Percentiles rank a stretch among this genome's conserved stretches.
These are phyloP conservation scores for Bubalus kerabau DNA, from an alignment of 2,113 vertebrate species.

Conservation along the genomic window DNA sequence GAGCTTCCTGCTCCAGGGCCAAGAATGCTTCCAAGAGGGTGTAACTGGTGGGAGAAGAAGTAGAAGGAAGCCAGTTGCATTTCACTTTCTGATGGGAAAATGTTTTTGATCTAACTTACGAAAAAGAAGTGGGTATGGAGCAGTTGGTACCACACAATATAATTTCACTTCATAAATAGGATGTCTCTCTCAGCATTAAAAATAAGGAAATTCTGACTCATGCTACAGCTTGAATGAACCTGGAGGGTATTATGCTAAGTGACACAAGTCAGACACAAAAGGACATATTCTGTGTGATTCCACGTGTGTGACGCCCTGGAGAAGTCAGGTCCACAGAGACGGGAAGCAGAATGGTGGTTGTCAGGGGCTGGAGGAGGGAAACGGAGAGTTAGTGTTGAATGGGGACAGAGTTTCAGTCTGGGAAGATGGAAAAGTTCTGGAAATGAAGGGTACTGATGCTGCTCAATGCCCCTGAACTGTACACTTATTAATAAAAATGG, in stretches of 20 bases:
- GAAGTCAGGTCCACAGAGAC: not conserved
- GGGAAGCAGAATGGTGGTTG: not conserved
- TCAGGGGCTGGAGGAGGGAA: not conserved
- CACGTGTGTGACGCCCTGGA: rapidly evolving
- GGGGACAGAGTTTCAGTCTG: not conserved
- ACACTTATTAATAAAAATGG: not conserved
- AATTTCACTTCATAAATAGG: not conserved
- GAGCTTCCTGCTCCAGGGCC: not conserved
- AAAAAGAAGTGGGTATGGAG: not conserved
- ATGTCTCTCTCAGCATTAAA: not conserved
- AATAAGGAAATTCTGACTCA: not conserved
- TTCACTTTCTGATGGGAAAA: not conserved
- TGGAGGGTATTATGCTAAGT: not conserved
- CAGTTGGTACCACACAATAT: rapidly evolving
- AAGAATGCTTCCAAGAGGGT: not conserved
- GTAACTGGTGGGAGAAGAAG: not conserved
- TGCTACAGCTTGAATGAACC: not conserved
- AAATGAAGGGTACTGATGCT: rapidly evolving
- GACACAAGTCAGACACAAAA: not conserved
- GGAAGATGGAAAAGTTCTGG: not conserved
- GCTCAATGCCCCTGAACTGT: not conserved
- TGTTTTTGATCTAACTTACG: not conserved
- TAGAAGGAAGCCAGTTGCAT: rapidly evolving
- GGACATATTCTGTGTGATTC: rapidly evolving
- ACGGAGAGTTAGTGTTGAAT: not conserved